phyloP scores from a whole-genome alignment of 1,140 invertebrate species.

The Goniozus legneri region DNA sequence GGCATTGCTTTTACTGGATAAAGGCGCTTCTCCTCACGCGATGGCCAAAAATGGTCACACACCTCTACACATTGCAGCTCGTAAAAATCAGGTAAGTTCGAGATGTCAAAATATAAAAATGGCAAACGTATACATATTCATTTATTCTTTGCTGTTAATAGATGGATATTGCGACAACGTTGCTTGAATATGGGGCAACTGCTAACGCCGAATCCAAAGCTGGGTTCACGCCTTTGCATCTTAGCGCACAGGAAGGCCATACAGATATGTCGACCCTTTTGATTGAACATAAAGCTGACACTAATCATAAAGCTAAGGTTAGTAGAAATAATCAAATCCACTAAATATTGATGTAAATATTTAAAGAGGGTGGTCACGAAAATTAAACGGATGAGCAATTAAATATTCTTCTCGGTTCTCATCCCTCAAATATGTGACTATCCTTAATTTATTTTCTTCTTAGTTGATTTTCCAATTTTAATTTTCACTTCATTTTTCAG shows the following conservation, averaged over 20 bases:
- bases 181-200: constrained; percentile 89
- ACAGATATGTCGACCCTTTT: constrained; percentile 88
- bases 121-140: background rate
- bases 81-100: constrained; percentile 85
- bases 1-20: constrained; percentile 84
- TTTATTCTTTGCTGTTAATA: constrained; percentile 26
- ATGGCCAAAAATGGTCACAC: constrained; percentile 98
- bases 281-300: constrained; percentile 81
- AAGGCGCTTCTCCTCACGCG: constrained; percentile 92
- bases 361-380: too few relatives aligned
- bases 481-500: constrained; percentile 46
- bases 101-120: background rate
- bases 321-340: too few relatives aligned
- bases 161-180: constrained; percentile 87
- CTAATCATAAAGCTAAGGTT: constrained; percentile 84
- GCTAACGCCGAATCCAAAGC: constrained; percentile 85
- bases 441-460: too few relatives aligned
- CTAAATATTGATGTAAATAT: too few relatives aligned
- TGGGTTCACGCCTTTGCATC: constrained; percentile 91
- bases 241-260: constrained; percentile 91
- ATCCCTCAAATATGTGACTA: too few relatives aligned
- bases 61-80: constrained; percentile 95
- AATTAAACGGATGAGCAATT: too few relatives aligned
- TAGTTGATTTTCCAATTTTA: too few relatives aligned
- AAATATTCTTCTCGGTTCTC: too few relatives aligned